Base-by-base conservation (phyloP, 2,113 vertebrate species). In the Aegotheles bennettii region DNA sequence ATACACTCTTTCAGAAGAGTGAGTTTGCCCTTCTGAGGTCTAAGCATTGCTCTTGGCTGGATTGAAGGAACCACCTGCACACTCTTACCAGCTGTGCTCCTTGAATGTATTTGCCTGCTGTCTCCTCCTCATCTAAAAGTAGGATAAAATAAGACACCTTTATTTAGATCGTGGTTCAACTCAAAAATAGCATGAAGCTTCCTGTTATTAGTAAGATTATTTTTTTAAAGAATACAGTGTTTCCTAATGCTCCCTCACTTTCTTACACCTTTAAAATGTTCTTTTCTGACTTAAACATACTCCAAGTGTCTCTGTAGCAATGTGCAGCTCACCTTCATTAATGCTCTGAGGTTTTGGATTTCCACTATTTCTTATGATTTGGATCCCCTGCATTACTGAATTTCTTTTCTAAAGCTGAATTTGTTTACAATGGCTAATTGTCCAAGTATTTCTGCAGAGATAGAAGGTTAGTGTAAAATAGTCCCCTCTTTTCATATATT, bases 1-100 rank as follows among this genome's bases (percentile, higher is more conserved):
- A 21, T 51, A 25, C 4, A 25, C 25, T 68, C 50, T 57, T 56
- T 53, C 11, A 7, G 24, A 64, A 77, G 53, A 56, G 35, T 6
- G 3, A 75, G 25, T n/a, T 26, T 83, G n/a, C 57, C 75, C n/a
- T 71, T 11, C 43, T 31, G 57, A 84, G 28, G 23, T 57, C 57
- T 77, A 12, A 89, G 67, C 86, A 61, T 69, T 85, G 61, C 79
- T 86, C 31, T 80, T 90, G 89, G 67, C 91, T 89, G 79, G 16
- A 3, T 24, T 36, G 53, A 61, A 20, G 84, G 89, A 88, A 25
- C 86, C 79, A 81, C 47, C 64, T 87, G 47, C 51, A 63, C 4
- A 0, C 51, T 81, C 2, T 0, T 16, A 23, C n/a, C 74, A 87
- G 73, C 73, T 92, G 64, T 53, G 75, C 71, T 68, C 28, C 25